Percentiles rank a stretch among this genome's conserved stretches.
These are phyloP conservation scores for Pagetopsis macropterus DNA, from an alignment of 2,797 vertebrate genomes.

Conservation along the genomic window DNA sequence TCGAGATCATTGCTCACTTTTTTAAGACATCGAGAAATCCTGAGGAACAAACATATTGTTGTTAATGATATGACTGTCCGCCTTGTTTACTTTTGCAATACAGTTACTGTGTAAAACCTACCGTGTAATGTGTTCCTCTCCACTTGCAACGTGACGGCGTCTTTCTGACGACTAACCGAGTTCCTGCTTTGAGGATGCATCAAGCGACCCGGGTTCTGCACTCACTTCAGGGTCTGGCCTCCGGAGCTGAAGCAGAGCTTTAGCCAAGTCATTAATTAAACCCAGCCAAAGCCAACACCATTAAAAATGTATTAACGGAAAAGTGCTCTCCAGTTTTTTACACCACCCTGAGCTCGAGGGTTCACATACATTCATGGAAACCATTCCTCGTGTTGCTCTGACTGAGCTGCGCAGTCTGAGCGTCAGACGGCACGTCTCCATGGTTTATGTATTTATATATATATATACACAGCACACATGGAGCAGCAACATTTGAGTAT, in stretches of 20 bases:
- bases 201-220: not conserved
- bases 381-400: too few relatives aligned
- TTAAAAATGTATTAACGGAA: slow-evolving; percentile 69
- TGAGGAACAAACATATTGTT: slow-evolving; percentile 74
- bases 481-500: not conserved
- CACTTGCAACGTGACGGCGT: slow-evolving; percentile 57
- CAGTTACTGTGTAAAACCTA: slow-evolving; percentile 74
- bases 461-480: not conserved
- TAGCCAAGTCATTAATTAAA: slow-evolving; percentile 62
- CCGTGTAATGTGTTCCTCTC: slow-evolving; percentile 69
- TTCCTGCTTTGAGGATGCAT: slow-evolving; percentile 50
- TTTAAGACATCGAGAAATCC: slow-evolving; percentile 64
- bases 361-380: not conserved
- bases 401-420: too few relatives aligned
- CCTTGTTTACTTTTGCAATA: slow-evolving; percentile 77
- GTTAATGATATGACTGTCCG: slow-evolving; percentile 75
- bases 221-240: slow-evolving; percentile 16
- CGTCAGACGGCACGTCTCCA: not conserved
- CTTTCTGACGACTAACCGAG: slow-evolving; percentile 60
- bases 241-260: slow-evolving; percentile 26
- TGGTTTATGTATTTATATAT: too few relatives aligned
- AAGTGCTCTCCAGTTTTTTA: slow-evolving; percentile 41
- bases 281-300: slow-evolving; percentile 75
- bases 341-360: slow-evolving; percentile 19
- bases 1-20: slow-evolving; percentile 71